Conservation (phyloP, 2,888 invertebrate species). For the Himalopsyche kuldschensis region DNA sequence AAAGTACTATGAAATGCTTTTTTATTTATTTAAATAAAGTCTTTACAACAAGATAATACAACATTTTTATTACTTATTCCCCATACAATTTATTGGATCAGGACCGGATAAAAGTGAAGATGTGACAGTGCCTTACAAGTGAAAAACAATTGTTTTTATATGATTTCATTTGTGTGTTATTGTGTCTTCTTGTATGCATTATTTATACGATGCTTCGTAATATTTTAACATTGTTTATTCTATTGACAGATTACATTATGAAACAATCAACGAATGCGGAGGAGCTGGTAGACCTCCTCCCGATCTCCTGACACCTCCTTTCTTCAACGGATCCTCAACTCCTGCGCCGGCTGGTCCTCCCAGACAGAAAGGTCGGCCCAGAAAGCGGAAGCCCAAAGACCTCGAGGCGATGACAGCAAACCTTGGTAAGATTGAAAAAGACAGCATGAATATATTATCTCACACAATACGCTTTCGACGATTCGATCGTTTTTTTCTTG, state of each 20-base stretch:
- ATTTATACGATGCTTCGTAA: too few relatives aligned
- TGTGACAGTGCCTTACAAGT: too few relatives aligned
- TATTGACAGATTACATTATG: slow-evolving; percentile 53
- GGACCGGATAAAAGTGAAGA: too few relatives aligned
- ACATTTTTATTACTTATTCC: too few relatives aligned
- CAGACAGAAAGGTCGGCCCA: slow-evolving; percentile 88
- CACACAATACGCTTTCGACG: not conserved
- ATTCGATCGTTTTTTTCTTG: too few relatives aligned
- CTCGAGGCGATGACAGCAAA: slow-evolving; percentile 83
- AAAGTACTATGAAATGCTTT: too few relatives aligned
- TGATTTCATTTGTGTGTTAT: too few relatives aligned
- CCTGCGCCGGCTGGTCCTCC: slow-evolving; percentile 65
- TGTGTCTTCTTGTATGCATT: too few relatives aligned
- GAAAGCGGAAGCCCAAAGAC: slow-evolving; percentile 91
- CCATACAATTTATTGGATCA: too few relatives aligned
- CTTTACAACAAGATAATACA: too few relatives aligned
- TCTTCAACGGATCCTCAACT: slow-evolving; percentile 59
- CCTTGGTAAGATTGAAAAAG: slow-evolving; percentile 68
- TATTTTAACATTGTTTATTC: not conserved
- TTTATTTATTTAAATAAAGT: too few relatives aligned
- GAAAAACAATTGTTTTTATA: too few relatives aligned
- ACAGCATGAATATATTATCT: not conserved
- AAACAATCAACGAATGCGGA: slow-evolving; percentile 61
- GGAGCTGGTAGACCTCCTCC: slow-evolving; percentile 48
- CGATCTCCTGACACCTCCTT: slow-evolving; percentile 52